Base-by-base conservation (phyloP, 2,888 invertebrate genomes). In the Hypolimnas misippus region DNA sequence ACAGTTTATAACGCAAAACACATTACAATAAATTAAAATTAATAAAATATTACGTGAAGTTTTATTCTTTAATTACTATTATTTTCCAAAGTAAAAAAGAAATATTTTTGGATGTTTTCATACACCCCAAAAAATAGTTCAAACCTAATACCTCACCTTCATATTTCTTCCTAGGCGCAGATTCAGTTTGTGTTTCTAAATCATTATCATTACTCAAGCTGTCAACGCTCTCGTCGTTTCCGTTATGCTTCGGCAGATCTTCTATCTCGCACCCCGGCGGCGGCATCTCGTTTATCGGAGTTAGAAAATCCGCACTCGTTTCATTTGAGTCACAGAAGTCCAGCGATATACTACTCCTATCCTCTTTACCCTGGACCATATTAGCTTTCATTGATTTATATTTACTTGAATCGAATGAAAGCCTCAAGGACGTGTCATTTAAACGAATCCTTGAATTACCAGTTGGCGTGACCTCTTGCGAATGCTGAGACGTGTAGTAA, bases 251-350 rank as follows among this genome's bases (percentile, higher is more conserved):
- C 16, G 91, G 92, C 71, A 92, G 67, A n/a, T 92, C 89, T 53
- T 91, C 91, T 1, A 91, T 86, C 70, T 91, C 92, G 61, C 92
- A 91, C 0, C 89, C 89, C 0, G 92, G 86, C 0, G 84, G 87
- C 1, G 92, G 92, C 92, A 92, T 89, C 68, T 92, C 92, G 38
- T 92, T 92, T 3, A 92, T 92, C 1, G 92, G 92, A 51, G 92
- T 92, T 57, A 92, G 69, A 63, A 92, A 92, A 70, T 92, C 92
- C 0, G 92, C 92, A 68, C 92, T 92, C 0, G 92, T 92, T 72
- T 92, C 92, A 67, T 92, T 92, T 0, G 92, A 92, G 60, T 92
- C 92, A 63, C 92, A 92, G 46, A 90, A 86, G 61, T 92, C 92
- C 19, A 92, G 58, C 0, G 92, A 92, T 52, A 92, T 67, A 73